Percentiles rank a stretch among this genome's conserved stretches.
phyloP scores from a whole-genome alignment of 2,113 vertebrate genomes.

The Coryphaenoides rupestris region DNA sequence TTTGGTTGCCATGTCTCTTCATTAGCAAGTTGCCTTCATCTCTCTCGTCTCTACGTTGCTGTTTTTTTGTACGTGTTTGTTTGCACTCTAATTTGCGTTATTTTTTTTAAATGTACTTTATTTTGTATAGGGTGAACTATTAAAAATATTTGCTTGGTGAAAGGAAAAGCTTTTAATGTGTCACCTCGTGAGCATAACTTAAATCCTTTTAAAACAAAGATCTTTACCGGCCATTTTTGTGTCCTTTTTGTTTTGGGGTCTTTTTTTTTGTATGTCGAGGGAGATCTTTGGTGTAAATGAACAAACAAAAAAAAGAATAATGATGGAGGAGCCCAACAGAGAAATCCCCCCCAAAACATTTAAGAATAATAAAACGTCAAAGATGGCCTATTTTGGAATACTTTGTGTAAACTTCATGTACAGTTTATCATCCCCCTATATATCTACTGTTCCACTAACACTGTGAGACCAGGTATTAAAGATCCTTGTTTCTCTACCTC shows the following conservation, averaged over 20 bases:
- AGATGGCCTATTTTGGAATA: slow-evolving; percentile 67
- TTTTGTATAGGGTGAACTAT: background rate
- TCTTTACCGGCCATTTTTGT: background rate
- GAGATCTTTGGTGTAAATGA: background rate
- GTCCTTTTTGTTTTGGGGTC: background rate
- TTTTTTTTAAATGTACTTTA: too few species aligned
- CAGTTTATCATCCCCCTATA: slow-evolving; percentile 58
- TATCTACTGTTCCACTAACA: slow-evolving; percentile 84
- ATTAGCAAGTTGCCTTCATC: too few species aligned
- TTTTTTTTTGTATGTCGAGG: background rate
- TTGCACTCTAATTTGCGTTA: background rate
- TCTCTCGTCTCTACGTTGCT: background rate
- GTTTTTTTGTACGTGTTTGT: background rate
- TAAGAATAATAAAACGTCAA: slow-evolving; percentile 50
- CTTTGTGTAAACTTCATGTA: slow-evolving; percentile 31
- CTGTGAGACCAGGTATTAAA: slow-evolving; percentile 83
- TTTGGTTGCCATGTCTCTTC: too few species aligned
- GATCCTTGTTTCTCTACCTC: slow-evolving; percentile 47
- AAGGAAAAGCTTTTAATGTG: too few species aligned
- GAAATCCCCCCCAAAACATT: slow-evolving; percentile 41
- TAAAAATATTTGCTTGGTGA: too few species aligned
- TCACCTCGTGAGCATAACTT: background rate
- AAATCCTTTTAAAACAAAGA: background rate
- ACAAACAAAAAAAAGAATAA: slow-evolving; percentile 2
- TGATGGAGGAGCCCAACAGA: slow-evolving; percentile 8